Percentiles rank a stretch among this genome's conserved stretches.
Evolutionary conservation across 2,113 vertebrate species (phyloP).

Genomic region (Phaethornis superciliosus): DNA sequence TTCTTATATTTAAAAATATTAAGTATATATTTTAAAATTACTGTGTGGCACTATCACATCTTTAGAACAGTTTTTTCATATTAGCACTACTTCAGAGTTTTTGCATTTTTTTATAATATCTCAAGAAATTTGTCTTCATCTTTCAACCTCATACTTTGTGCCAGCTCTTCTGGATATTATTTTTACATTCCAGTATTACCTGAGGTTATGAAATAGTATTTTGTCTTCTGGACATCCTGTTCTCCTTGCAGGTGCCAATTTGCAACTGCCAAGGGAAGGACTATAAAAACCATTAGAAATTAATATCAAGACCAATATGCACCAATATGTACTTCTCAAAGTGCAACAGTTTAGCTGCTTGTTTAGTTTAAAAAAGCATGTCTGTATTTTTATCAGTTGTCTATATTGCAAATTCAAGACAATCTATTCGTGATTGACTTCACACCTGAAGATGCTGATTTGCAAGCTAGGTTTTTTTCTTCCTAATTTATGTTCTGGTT

Average conservation of each 20-base stretch:
- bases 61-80: not conserved
- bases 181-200: not conserved
- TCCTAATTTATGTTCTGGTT: not conserved
- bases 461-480: not conserved
- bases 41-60: not conserved
- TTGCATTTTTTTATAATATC: not conserved
- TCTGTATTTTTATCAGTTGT: not conserved
- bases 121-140: not conserved
- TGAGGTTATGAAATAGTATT: not conserved
- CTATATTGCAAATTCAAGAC: not conserved
- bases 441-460: not conserved
- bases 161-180: not conserved
- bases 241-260: not conserved
- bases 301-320: not conserved
- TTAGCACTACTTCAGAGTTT: not conserved
- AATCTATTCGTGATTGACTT: not conserved
- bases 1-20: not conserved
- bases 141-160: not conserved
- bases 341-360: not conserved
- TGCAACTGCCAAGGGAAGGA: not conserved
- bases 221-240: not conserved
- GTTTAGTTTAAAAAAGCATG: not conserved
- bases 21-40: not conserved
- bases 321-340: not conserved
- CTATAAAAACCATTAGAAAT: not conserved